Evolutionary conservation across 2,113 vertebrate genomes (phyloP).

Genomic region (Numida meleagris): DNA sequence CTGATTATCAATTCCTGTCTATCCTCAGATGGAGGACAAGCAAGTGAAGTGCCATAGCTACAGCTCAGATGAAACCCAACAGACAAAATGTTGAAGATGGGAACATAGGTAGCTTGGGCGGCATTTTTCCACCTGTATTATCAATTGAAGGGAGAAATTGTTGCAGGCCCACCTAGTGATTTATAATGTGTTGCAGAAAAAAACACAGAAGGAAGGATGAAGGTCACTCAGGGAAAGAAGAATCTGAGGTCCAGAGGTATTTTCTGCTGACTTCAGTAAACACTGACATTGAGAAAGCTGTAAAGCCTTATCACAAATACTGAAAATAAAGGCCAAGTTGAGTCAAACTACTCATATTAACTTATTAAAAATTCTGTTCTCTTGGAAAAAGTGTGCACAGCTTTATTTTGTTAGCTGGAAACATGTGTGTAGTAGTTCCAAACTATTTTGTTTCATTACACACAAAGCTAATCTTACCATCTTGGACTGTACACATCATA

Average conservation of each 20-base stretch:
- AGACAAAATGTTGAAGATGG: not conserved
- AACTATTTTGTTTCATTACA: not conserved
- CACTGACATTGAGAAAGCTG: not conserved
- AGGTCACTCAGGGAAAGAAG: not conserved
- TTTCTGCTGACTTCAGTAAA: not conserved
- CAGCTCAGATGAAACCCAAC: not conserved
- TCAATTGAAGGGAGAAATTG: not conserved
- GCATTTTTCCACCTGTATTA: not conserved
- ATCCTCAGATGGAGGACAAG: not conserved
- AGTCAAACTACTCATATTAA: not conserved
- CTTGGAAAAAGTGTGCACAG: not conserved
- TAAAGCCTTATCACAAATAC: not conserved
- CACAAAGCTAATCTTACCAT: not conserved
- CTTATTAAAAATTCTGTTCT: rapidly evolving
- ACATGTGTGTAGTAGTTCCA: not conserved
- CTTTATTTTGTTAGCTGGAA: not conserved
- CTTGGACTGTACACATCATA: not conserved
- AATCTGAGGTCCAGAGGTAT: not conserved
- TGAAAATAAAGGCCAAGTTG: not conserved
- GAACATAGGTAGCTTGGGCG: not conserved
- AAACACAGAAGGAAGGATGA: not conserved
- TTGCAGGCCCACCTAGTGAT: not conserved
- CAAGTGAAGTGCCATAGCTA: not conserved
- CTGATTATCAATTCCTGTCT: not conserved
- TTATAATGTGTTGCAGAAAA: not conserved